A percentile compares a stretch with the other conserved stretches of the same genome.
phyloP scores from a whole-genome alignment of 2,797 vertebrate genomes.

The Rhinella marina region DNA sequence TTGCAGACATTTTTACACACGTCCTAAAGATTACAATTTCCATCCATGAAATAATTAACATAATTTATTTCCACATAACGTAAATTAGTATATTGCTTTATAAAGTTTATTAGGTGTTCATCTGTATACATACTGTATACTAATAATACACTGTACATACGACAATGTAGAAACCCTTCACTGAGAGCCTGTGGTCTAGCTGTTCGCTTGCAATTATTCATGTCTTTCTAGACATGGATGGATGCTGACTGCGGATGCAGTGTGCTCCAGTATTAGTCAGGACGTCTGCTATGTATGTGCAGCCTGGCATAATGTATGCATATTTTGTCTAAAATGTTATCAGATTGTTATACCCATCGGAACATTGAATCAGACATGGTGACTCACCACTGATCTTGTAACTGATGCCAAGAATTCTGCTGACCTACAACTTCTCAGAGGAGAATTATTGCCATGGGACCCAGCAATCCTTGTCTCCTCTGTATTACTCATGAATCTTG shows the following conservation, averaged over 20 bases:
- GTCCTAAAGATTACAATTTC: too few species aligned
- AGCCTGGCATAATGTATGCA: background rate
- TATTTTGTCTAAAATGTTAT: background rate
- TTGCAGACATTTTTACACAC: too few species aligned
- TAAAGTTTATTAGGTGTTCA: too few species aligned
- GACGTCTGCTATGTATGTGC: background rate
- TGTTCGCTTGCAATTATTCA: too few species aligned
- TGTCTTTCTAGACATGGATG: background rate
- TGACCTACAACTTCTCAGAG: slow-evolving; percentile 42
- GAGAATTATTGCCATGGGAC: slow-evolving; percentile 39
- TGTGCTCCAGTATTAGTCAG: background rate
- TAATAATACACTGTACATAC: too few species aligned
- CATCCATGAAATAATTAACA: too few species aligned
- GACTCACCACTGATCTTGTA: background rate
- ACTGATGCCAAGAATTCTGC: slow-evolving; percentile 33
- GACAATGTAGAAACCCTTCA: too few species aligned
- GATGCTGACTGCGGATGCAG: background rate
- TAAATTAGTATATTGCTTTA: too few species aligned
- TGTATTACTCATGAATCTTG: slow-evolving; percentile 41
- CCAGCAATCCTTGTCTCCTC: background rate
- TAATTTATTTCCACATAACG: too few species aligned
- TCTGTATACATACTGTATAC: too few species aligned
- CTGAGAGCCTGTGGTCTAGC: too few species aligned
- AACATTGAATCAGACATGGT: background rate
- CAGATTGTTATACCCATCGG: background rate